phyloP scores from a whole-genome alignment of 2,797 vertebrate species.

The Tamandua tetradactyla region DNA sequence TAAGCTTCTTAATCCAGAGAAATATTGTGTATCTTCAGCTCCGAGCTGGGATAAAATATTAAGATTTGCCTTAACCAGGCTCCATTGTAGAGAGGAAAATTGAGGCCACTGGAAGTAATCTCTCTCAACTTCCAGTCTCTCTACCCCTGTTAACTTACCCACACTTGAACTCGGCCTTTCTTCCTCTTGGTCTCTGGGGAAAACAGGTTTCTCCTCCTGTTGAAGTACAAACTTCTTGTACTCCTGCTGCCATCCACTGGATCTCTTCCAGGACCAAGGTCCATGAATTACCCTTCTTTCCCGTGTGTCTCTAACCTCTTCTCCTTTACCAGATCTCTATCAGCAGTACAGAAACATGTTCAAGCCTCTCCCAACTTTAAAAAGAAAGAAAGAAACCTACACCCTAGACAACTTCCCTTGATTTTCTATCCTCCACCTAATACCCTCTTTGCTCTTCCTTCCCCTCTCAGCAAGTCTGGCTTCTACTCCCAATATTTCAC shows the following conservation, averaged over 20 bases:
- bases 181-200: not conserved
- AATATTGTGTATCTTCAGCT: not conserved
- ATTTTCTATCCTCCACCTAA: not conserved
- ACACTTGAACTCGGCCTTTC: too few relatives aligned
- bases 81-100: not conserved
- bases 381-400: not conserved
- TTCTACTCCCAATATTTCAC: not conserved
- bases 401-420: not conserved
- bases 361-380: not conserved
- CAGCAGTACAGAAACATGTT: not conserved
- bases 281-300: not conserved
- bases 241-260: not conserved
- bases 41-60: not conserved
- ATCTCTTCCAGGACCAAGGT: not conserved
- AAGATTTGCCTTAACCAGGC: not conserved
- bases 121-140: not conserved
- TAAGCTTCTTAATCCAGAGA: conserved; percentile 8
- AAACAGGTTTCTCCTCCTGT: not conserved
- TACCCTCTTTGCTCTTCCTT: not conserved
- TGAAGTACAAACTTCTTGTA: not conserved
- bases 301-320: not conserved
- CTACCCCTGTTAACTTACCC: not conserved
- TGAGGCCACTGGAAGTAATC: not conserved
- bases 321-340: not conserved
- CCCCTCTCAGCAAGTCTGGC: not conserved